Evolutionary conservation across 2,888 invertebrate genomes (phyloP), one percentile per base, ranked within the genome.

Genomic region (Frankliniella fusca): DNA sequence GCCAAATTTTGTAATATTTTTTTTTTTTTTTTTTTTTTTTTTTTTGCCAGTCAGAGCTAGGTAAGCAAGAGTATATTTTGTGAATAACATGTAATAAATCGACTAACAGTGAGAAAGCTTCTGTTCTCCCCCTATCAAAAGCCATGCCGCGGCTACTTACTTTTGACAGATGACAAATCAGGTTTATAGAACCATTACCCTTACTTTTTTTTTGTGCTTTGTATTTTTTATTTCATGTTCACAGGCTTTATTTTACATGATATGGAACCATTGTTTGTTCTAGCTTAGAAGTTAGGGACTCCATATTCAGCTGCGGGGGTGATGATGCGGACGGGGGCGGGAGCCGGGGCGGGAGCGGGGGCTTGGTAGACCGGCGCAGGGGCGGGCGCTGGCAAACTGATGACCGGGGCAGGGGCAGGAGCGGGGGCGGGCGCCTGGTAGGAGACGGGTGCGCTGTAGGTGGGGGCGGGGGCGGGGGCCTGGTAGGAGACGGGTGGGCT

Each of bases 241-340:
- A 38, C 38, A 38, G 38, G 38, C 38, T 3, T 38, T 38, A 38
- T 38, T 38, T 38, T 38, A 38, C 38, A 38, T 38, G 2, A 38
- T 38, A 38, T 38, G 38, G 2, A 38, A 38, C 38, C 38, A 38
- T 38, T n/a, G n/a, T n/a, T 38, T 38, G 38, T 38, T 2, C 38
- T 38, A 61, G 23, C 27, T 76, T 76, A 76, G 70, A 76, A 76
- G 70, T 27, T 76, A 27, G 70, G 70, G 27, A 27, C 27, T 8
- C 70, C 70, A 27, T 76, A 76, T 10, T 76, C 70, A 27, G 70
- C 70, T 23, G 70, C 70, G 10, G 70, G 70, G 27, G 70, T 76
- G 27, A 76, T 76, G 23, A 76, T 12, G 2, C 70, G 70, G 27
- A 23, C 70, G 1, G 70, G 70, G 7, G 70, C 70, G 70, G 70